These are phyloP conservation scores for Acleris literana DNA, from an alignment of 2,888 invertebrate species.

Conservation along the genomic window DNA sequence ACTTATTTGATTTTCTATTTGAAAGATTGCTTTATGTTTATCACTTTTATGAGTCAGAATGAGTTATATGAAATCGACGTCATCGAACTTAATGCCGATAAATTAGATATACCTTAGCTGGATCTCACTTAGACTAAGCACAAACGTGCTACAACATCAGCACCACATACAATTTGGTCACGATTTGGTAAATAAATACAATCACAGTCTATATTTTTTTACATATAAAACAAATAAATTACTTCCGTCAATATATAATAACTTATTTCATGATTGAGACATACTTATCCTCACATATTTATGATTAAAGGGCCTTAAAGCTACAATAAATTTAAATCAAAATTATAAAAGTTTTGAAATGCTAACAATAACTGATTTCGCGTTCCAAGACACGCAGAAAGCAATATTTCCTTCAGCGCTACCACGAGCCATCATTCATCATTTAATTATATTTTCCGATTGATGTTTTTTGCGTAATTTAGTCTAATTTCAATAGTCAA, in stretches of 20 bases:
- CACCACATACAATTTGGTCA: conserved; percentile 35
- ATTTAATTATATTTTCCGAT: too few relatives aligned
- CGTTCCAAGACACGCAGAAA: too few relatives aligned
- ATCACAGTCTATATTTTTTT: conserved; percentile 29
- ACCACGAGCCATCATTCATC: too few relatives aligned
- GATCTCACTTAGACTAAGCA: conserved; percentile 23
- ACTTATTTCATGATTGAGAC: conserved; percentile 13
- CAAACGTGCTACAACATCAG: conserved; percentile 12
- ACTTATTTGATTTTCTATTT: too few relatives aligned
- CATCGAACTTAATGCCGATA: too few relatives aligned
- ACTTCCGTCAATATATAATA: conserved; percentile 15
- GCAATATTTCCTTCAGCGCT: too few relatives aligned
- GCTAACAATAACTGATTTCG: background rate
- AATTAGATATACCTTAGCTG: background rate
- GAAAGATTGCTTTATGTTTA: too few relatives aligned
- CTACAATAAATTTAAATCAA: conserved; percentile 6
- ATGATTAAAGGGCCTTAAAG: conserved; percentile 1
- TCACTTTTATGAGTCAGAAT: too few relatives aligned
- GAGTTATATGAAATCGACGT: too few relatives aligned
- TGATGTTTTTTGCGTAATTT: too few relatives aligned
- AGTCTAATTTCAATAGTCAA: background rate
- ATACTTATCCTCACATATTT: conserved; percentile 4
- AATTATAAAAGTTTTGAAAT: background rate
- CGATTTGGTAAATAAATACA: conserved; percentile 34
- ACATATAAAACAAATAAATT: conserved; percentile 19